A percentile compares a stretch with the other conserved stretches of the same genome.
Conservation (phyloP, 1,140 invertebrate genomes). For the Globodera ellingtonae region DNA sequence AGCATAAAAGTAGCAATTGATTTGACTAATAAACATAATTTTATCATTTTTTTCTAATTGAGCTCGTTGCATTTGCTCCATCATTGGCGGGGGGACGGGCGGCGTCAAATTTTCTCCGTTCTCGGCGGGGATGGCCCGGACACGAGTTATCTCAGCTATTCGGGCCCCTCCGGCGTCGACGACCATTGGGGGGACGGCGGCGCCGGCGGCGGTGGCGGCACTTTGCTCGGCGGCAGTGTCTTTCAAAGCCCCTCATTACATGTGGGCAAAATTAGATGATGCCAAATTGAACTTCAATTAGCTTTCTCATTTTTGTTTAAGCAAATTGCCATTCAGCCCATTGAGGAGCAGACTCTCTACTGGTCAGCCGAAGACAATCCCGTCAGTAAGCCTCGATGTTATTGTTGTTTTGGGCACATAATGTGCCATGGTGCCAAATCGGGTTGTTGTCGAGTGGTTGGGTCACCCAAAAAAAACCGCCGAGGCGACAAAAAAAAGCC, state of each 20-base stretch:
- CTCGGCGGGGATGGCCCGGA: constrained; percentile 28
- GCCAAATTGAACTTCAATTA: background rate
- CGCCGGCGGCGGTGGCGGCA: background rate
- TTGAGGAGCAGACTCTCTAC: constrained; percentile 64
- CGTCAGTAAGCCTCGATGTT: background rate
- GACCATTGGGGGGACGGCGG: background rate
- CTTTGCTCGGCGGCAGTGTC: constrained; percentile 14
- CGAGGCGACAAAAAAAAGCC: no score
- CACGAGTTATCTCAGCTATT: constrained; percentile 25
- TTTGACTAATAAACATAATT: background rate
- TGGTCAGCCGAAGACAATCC: constrained; percentile 65
- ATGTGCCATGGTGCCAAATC: background rate
- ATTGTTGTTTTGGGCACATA: background rate
- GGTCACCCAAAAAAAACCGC: no score
- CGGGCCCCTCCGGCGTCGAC: constrained; percentile 7
- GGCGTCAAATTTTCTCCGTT: constrained; percentile 48
- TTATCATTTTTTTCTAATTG: background rate
- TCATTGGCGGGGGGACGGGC: constrained; percentile 26
- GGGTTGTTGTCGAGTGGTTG: no score
- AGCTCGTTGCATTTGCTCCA: constrained; percentile 60
- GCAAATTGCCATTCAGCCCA: constrained; percentile 54
- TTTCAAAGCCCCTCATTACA: constrained; percentile 19
- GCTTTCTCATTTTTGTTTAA: constrained; percentile 25
- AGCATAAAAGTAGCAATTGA: no score
- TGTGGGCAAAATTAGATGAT: background rate